Percentiles rank a stretch among this genome's conserved stretches.
Evolutionary conservation across 2,113 vertebrate genomes (phyloP).

Genomic region (Salvelinus sp.): DNA sequence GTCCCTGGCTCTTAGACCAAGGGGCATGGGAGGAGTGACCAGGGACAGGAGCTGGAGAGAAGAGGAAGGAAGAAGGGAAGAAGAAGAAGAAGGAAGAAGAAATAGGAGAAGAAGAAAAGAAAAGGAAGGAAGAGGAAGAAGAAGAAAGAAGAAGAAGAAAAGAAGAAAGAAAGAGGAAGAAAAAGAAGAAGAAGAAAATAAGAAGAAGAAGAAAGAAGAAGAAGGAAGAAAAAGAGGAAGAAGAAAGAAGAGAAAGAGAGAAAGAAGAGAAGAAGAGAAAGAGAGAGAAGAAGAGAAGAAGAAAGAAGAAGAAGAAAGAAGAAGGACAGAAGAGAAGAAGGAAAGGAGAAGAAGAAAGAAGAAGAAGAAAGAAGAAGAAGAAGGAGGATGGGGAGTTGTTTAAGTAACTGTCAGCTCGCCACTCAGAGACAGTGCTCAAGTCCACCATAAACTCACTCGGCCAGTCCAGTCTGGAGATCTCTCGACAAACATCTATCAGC

Average conservation of each 20-base stretch:
- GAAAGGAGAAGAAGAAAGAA: neutral
- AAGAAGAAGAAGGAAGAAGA: too few relatives aligned
- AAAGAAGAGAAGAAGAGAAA: neutral
- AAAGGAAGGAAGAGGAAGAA: too few relatives aligned
- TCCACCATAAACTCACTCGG: slow-evolving; percentile 19
- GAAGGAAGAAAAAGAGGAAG: too few relatives aligned
- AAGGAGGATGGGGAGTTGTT: neutral
- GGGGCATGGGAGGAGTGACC: neutral
- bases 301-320: too few relatives aligned
- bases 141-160: too few relatives aligned
- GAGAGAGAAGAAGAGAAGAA: neutral
- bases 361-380: neutral
- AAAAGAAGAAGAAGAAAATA: too few relatives aligned
- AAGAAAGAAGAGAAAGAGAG: neutral
- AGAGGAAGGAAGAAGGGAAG: neutral
- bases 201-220: too few relatives aligned
- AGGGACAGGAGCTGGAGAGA: neutral
- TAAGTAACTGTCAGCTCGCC: slow-evolving; percentile 50
- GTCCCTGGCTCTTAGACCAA: neutral
- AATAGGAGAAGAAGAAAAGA: too few relatives aligned
- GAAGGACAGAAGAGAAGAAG: neutral
- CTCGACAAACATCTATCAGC: slow-evolving; percentile 58
- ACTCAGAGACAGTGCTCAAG: neutral
- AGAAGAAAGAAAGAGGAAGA: too few relatives aligned
- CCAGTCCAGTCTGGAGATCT: slow-evolving; percentile 6